These are phyloP conservation scores for Avahi laniger DNA, from an alignment of 2,797 vertebrate genomes.

Conservation along the genomic window DNA sequence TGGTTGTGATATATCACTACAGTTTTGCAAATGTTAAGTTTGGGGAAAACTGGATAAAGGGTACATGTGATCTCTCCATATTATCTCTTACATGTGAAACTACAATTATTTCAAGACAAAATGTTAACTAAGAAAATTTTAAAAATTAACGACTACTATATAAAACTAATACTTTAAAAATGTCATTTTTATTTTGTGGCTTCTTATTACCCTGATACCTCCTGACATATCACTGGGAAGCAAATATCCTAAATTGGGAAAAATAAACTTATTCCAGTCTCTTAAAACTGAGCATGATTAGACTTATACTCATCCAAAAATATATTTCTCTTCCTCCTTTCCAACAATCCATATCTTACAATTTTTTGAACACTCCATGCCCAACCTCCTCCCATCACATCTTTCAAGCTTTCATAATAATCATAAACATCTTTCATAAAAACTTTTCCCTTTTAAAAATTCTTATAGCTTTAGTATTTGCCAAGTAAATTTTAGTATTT, in stretches of 20 bases:
- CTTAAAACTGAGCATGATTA: constrained; percentile 14
- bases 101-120: background rate
- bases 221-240: background rate
- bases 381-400: background rate
- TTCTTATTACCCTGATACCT: background rate
- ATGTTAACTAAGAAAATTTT: background rate
- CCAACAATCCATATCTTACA: background rate
- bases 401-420: background rate
- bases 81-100: background rate
- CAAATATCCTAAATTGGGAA: background rate
- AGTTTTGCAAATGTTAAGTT: background rate
- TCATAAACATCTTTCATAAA: background rate
- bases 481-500: background rate
- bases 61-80: background rate
- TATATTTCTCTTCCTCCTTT: background rate
- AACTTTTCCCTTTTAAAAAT: background rate
- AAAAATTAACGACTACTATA: background rate
- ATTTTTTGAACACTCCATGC: background rate
- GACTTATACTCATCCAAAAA: background rate
- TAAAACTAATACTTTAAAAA: background rate
- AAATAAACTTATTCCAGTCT: background rate
- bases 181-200: background rate
- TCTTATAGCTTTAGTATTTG: background rate
- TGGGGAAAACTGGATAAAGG: background rate
- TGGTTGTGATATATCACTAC: background rate